phyloP scores from a whole-genome alignment of 2,888 invertebrate species.

The Poecilobothrus nobilitatus region DNA sequence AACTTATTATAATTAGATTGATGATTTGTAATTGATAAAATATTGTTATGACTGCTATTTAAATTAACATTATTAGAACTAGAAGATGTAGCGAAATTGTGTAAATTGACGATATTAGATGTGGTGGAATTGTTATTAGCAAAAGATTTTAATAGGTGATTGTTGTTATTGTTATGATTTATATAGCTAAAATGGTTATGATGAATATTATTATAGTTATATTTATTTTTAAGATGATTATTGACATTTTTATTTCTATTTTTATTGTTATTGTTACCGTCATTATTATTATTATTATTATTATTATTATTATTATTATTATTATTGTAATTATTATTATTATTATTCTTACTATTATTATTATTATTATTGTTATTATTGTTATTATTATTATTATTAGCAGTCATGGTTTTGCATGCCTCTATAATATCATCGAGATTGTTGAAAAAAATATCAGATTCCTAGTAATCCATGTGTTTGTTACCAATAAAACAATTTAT shows the following conservation, averaged over 20 bases:
- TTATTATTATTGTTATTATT: conserved; percentile 20
- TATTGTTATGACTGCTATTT: not conserved
- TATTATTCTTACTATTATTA: conserved; percentile 20
- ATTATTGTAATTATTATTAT: conserved; percentile 23
- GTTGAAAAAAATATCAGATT: conserved; percentile 19
- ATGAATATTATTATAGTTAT: too few species aligned
- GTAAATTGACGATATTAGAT: too few species aligned
- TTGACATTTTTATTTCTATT: too few species aligned
- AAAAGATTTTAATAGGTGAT: conserved; percentile 12
- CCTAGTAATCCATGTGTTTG: not conserved
- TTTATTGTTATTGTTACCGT: too few species aligned
- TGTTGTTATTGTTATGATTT: too few species aligned
- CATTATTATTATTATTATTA: too few species aligned
- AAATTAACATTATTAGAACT: conserved; percentile 12
- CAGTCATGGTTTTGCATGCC: conserved; percentile 18
- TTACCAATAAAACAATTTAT: too few species aligned
- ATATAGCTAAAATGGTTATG: too few species aligned
- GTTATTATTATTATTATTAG: conserved; percentile 19
- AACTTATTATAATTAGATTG: not conserved
- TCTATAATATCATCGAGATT: conserved; percentile 18
- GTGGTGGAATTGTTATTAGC: conserved; percentile 20
- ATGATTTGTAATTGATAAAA: not conserved
- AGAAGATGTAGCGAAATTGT: too few species aligned
- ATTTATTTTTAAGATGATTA: too few species aligned
- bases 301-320: conserved; percentile 20